phyloP scores from a whole-genome alignment of 2,888 invertebrate genomes.

The Drosophila formosana region DNA sequence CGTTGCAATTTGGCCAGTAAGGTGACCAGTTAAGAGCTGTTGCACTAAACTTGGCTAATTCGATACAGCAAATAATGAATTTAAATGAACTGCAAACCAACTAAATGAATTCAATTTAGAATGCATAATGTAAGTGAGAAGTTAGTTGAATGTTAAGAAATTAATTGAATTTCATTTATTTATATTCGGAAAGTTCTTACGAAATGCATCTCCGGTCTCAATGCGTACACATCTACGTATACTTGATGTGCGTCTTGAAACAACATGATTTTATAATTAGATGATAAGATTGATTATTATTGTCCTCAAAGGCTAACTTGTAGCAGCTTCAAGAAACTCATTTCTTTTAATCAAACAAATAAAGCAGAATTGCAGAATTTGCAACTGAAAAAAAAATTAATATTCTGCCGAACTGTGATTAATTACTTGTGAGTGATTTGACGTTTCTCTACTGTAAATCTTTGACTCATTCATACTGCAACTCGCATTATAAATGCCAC shows the following conservation, averaged over 20 bases:
- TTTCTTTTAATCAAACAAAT: too few species aligned
- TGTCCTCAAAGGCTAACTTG: too few species aligned
- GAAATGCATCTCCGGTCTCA: too few species aligned
- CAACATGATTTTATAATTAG: too few species aligned
- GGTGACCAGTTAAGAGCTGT: conserved; percentile 41
- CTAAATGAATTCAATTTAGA: background rate
- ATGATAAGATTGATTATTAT: too few species aligned
- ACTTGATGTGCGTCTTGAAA: too few species aligned
- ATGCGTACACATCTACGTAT: too few species aligned
- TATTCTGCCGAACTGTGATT: background rate
- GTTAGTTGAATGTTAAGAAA: background rate
- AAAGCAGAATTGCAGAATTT: background rate
- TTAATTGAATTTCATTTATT: too few species aligned
- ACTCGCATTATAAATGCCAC: background rate
- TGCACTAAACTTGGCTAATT: conserved; percentile 38
- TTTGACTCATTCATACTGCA: background rate
- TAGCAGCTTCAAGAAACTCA: too few species aligned
- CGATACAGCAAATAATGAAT: conserved; percentile 4
- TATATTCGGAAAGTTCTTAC: too few species aligned
- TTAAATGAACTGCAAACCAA: conserved; percentile 2
- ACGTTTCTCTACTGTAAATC: background rate
- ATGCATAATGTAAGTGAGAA: background rate
- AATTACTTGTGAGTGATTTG: background rate
- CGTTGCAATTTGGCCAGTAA: conserved; percentile 68
- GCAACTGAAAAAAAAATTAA: background rate